A percentile compares a stretch with the other conserved stretches of the same genome.
phyloP scores from a whole-genome alignment of 2,113 vertebrate genomes.

The Dipodomys stephensi region DNA sequence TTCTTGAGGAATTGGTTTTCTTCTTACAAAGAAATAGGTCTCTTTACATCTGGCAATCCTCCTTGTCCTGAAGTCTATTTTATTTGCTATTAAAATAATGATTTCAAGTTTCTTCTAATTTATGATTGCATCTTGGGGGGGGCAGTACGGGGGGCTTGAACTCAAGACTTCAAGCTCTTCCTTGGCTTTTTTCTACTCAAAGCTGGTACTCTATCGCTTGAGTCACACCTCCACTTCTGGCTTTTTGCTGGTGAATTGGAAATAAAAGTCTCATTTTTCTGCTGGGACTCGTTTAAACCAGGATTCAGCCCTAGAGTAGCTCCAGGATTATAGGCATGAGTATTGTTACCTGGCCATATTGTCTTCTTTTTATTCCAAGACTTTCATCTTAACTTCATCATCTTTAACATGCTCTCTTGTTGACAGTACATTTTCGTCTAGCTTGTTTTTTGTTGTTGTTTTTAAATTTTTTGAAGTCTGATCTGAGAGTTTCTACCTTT shows the following conservation, averaged over 20 bases:
- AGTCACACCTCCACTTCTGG: too few relatives aligned
- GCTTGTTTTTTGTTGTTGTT: neutral
- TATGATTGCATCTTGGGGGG: neutral
- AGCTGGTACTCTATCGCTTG: too few relatives aligned
- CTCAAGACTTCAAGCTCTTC: too few relatives aligned
- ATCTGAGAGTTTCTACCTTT: neutral
- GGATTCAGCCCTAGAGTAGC: too few relatives aligned
- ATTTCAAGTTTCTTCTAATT: neutral
- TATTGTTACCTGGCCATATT: too few relatives aligned
- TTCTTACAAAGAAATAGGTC: neutral
- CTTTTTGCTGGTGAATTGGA: too few relatives aligned
- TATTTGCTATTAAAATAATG: neutral
- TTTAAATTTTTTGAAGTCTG: too few relatives aligned
- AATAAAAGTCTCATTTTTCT: too few relatives aligned
- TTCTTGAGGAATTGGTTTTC: neutral
- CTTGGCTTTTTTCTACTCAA: too few relatives aligned
- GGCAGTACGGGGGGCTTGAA: too few relatives aligned
- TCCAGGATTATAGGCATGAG: too few relatives aligned
- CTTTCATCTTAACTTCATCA: neutral
- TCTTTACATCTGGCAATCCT: neutral
- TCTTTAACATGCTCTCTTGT: neutral
- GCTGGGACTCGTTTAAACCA: too few relatives aligned
- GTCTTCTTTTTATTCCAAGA: neutral
- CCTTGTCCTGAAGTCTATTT: slow-evolving; percentile 13
- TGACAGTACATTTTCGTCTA: neutral